phyloP scores from a whole-genome alignment of 92 coral and sea anemone genomes.

The Porites cylindrica region DNA sequence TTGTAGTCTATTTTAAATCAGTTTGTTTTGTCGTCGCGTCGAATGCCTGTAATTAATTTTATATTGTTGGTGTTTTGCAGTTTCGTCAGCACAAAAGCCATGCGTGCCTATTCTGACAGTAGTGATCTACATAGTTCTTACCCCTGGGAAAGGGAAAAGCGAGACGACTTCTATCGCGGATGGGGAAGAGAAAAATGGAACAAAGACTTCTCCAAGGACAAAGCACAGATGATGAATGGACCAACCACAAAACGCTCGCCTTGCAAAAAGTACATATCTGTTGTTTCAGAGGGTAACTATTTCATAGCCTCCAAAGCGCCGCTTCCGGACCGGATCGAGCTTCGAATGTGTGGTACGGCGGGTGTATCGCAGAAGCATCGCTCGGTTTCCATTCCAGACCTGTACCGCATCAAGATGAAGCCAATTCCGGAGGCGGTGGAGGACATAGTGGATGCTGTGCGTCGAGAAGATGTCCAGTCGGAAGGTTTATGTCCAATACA shows the following conservation, averaged over 20 bases:
- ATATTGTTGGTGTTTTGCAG: neutral
- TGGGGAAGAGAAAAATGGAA: conserved; percentile 28
- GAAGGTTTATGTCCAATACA: conserved; percentile 43
- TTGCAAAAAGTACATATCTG: conserved; percentile 78
- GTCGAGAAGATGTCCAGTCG: conserved; percentile 53
- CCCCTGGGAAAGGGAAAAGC: conserved; percentile 23
- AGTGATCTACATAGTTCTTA: conserved; percentile 19
- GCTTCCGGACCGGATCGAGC: conserved; percentile 93
- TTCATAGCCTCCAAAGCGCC: conserved; percentile 60
- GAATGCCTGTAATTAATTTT: no score
- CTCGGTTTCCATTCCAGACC: conserved; percentile 82
- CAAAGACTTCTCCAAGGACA: neutral
- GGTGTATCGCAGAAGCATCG: conserved; percentile 45
- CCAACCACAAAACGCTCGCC: conserved; percentile 44
- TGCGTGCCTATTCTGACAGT: conserved; percentile 36
- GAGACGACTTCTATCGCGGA: conserved; percentile 18
- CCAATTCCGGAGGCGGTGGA: conserved; percentile 74
- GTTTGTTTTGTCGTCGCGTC: no score
- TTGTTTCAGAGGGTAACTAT: conserved; percentile 75
- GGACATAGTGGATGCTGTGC: conserved; percentile 52
- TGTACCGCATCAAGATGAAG: conserved; percentile 76
- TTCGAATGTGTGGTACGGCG: conserved; percentile 80
- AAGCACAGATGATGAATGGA: conserved; percentile 29
- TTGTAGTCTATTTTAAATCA: no score
- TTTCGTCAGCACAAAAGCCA: neutral